Base-by-base conservation (phyloP, 2,113 vertebrate species). In the Herpetotheres cachinnans region DNA sequence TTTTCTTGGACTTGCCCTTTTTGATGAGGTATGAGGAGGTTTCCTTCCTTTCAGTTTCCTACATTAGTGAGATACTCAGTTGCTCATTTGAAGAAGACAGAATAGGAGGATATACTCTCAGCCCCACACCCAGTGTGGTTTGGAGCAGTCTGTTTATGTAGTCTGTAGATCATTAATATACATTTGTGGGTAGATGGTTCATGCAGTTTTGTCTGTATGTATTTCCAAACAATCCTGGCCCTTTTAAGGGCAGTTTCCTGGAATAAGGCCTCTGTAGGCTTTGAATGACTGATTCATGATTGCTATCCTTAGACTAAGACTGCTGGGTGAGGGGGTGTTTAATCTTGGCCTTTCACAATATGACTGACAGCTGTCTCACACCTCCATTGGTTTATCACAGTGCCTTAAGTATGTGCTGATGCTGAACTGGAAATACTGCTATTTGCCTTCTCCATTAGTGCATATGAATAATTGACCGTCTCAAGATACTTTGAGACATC, bases 11-110 rank as follows among this genome's bases (percentile, higher is more conserved):
- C 10, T 70, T 84, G 49, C 16, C 52, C 12, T 78, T 73, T 92
- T 59, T 92, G 90, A 63, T 78, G 78, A 56, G 5, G 20, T 24
- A 17, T 24, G 25, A 63, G 92, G 32, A 42, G 9, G 11, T 59
- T 93, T 90, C 85, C 82, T 93, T 94, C 77, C 81, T 66, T 36
- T 46, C 42, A 0, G 0, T 70, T 90, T 92, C 79, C 82, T 82
- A 5, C 0, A 0, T 56, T 34, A 36, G 32, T 0, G 2, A 1
- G 4, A n/a, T 61, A 18, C 22, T 79, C 63, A 27, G 46, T 67
- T 0, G 0, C 11, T 27, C 32, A 10, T 78, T 42, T 69, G 44
- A 61, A 54, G n/a, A 67, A 44, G 61, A 30, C 24, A 44, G 52
- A 82, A 79, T 29, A 85, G 77, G 83, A 94, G 77, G 80, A 87